Evolutionary conservation across 2,888 invertebrate species (phyloP).

Genomic region (Thalpophila matura): DNA sequence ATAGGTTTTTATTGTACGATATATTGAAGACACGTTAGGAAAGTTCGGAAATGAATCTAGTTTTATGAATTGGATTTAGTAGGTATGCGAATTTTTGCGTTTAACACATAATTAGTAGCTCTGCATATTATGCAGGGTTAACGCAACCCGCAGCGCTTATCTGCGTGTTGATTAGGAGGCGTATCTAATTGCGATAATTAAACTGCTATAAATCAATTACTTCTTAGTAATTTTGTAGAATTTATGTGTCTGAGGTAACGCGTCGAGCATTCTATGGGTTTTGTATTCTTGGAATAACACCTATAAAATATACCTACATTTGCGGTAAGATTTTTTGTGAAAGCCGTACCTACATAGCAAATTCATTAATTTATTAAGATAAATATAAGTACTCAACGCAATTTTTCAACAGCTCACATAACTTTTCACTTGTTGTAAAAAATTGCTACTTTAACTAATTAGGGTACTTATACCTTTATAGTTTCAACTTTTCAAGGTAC

Average conservation of each 20-base stretch:
- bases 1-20: conserved; percentile 61
- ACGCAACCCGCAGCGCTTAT: conserved; percentile 46
- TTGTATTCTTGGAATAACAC: conserved; percentile 55
- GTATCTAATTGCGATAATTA: conserved; percentile 85
- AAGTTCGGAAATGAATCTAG: conserved; percentile 32
- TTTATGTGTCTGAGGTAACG: conserved; percentile 48
- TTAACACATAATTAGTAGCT: conserved; percentile 20
- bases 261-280: conserved; percentile 41
- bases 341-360: conserved; percentile 25
- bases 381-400: conserved; percentile 42
- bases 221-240: conserved; percentile 66
- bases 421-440: conserved; percentile 40
- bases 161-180: conserved; percentile 71
- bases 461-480: conserved; percentile 24
- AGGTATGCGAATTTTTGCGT: conserved; percentile 31
- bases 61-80: conserved; percentile 27
- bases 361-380: conserved; percentile 53
- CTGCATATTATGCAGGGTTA: conserved; percentile 46
- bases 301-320: conserved; percentile 40
- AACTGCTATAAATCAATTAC: conserved; percentile 81
- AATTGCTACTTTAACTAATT: conserved; percentile 47
- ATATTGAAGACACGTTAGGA: conserved; percentile 31
- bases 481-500: conserved; percentile 34
- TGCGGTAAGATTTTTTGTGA: conserved; percentile 29
- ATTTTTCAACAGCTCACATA: conserved; percentile 58